Evolutionary conservation across 2,888 invertebrate genomes (phyloP).

Genomic region (Reticulitermes lucifugus): DNA sequence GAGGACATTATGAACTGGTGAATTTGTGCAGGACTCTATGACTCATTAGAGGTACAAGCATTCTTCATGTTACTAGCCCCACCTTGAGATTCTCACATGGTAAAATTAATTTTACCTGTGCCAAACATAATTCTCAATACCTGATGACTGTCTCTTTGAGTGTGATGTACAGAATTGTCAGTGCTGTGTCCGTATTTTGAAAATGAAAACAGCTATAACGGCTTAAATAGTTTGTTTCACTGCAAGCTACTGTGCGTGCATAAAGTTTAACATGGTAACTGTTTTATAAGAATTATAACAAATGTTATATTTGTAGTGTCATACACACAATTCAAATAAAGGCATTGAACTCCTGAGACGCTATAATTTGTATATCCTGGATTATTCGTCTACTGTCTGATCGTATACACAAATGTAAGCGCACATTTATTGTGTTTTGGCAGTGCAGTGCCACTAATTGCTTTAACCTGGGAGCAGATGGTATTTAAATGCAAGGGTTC

Average conservation of each 20-base stretch:
- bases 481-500: too few relatives aligned
- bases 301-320: slow-evolving; percentile 28
- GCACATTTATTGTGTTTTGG: too few relatives aligned
- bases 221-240: slow-evolving; percentile 17
- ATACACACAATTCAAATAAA: slow-evolving; percentile 3
- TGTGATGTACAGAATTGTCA: background rate
- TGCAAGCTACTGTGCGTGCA: slow-evolving; percentile 10
- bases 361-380: background rate
- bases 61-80: background rate
- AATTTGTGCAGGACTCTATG: background rate
- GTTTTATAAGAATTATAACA: slow-evolving; percentile 19
- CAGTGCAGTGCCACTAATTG: too few relatives aligned
- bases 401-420: too few relatives aligned
- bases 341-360: background rate
- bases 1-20: background rate
- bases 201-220: background rate
- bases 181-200: slow-evolving; percentile 2
- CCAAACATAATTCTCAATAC: background rate
- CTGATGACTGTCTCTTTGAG: background rate
- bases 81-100: background rate
- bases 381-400: too few relatives aligned
- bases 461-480: too few relatives aligned
- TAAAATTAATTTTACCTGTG: slow-evolving; percentile 12
- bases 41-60: slow-evolving; percentile 4
- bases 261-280: background rate